Conservation (phyloP, 64 coral and sea anemone genomes). For the Platygyra sinensis region DNA sequence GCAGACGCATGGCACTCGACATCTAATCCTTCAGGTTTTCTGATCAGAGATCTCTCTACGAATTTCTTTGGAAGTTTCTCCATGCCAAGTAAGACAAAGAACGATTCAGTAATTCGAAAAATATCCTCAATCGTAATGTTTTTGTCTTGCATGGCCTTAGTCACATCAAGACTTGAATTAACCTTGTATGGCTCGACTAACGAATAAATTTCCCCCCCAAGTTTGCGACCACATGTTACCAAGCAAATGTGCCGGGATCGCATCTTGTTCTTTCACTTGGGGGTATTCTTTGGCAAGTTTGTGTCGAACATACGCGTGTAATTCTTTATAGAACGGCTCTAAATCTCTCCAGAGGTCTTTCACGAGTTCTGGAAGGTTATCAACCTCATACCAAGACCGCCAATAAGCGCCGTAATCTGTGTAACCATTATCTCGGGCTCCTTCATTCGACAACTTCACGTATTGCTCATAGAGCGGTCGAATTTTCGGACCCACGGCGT, state of each 20-base stretch:
- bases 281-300: constrained; percentile 50
- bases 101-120: constrained; percentile 65
- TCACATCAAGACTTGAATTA: constrained; percentile 74
- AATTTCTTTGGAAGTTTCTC: constrained; percentile 51
- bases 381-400: constrained; percentile 59
- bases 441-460: constrained; percentile 64
- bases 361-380: constrained; percentile 54
- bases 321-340: constrained; percentile 78
- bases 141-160: constrained; percentile 38
- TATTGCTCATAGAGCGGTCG: constrained; percentile 55
- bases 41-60: constrained; percentile 63
- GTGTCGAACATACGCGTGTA: constrained; percentile 83
- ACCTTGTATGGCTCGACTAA: constrained; percentile 63
- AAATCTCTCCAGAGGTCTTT: constrained; percentile 66
- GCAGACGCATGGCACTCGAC: constrained; percentile 73
- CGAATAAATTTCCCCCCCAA: constrained; percentile 72
- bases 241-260: constrained; percentile 77
- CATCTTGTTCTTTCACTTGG: constrained; percentile 21
- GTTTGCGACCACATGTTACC: constrained; percentile 88
- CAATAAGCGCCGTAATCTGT: constrained; percentile 59
- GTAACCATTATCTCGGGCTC: constrained; percentile 70
- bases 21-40: constrained; percentile 60
- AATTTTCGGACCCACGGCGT: constrained; percentile 48
- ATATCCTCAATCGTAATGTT: constrained; percentile 47
- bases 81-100: constrained; percentile 69